These are phyloP conservation scores for Galeopterus variegatus DNA, from an alignment of 2,113 vertebrate species.

Conservation along the genomic window DNA sequence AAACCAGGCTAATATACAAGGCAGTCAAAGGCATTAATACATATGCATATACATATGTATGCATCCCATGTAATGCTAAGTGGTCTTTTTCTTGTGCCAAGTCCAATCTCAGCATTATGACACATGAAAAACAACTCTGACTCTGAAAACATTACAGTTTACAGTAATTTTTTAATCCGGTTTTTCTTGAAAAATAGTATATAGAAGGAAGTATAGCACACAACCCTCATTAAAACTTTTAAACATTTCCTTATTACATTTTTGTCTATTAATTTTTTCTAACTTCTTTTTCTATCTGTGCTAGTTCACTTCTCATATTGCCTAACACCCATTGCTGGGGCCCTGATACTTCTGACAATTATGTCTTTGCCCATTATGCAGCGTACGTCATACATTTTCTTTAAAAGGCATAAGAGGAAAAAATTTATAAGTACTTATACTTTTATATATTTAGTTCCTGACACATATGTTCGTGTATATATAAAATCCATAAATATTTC, in stretches of 20 bases:
- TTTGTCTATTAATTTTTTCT: background rate
- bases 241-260: background rate
- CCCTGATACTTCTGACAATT: background rate
- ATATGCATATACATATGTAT: background rate
- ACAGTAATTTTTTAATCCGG: background rate
- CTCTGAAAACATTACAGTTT: background rate
- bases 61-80: background rate
- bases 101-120: background rate
- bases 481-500: background rate
- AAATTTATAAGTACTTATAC: background rate
- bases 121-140: background rate
- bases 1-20: background rate
- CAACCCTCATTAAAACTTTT: background rate
- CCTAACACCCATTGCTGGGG: background rate
- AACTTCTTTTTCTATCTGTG: background rate
- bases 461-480: background rate
- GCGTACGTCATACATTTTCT: background rate
- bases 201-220: background rate
- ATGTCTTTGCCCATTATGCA: background rate
- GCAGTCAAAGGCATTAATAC: background rate
- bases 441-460: background rate
- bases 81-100: background rate
- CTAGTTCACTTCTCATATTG: background rate
- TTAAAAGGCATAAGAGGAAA: background rate
- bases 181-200: constrained; percentile 4